A percentile compares a stretch with the other conserved stretches of the same genome.
Conservation (phyloP, 2,797 vertebrate species). For the Chelon labrosus region DNA sequence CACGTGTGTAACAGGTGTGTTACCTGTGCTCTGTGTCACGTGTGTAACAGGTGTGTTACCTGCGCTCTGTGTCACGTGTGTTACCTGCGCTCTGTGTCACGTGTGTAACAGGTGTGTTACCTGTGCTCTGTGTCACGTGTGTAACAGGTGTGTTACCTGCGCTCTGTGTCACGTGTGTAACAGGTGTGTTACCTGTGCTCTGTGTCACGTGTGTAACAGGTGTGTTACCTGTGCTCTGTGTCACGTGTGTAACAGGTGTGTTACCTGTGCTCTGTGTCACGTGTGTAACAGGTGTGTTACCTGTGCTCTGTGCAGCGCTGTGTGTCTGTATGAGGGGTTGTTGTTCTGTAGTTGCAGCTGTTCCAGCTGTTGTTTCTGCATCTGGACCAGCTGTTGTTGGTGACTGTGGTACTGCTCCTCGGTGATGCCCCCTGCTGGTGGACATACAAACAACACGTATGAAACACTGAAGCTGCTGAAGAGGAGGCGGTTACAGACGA, state of each 20-base stretch:
- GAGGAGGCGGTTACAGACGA: too few species aligned
- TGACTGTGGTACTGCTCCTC: constrained; percentile 94
- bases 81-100: too few species aligned
- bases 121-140: neutral
- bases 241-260: too few species aligned
- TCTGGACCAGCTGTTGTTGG: constrained; percentile 93
- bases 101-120: too few species aligned
- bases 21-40: too few species aligned
- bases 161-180: constrained; percentile 54
- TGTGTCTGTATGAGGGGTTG: constrained; percentile 76
- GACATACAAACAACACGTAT: constrained; percentile 40
- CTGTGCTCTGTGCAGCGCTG: constrained; percentile 82
- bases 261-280: too few species aligned
- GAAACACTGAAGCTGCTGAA: neutral
- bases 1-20: too few species aligned
- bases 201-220: too few species aligned
- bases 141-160: constrained; percentile 51
- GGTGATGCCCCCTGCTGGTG: constrained; percentile 88
- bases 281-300: constrained; percentile 67
- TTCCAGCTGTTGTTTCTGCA: constrained; percentile 92
- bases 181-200: constrained; percentile 47
- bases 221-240: too few species aligned
- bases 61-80: too few species aligned
- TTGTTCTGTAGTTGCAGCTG: constrained; percentile 87
- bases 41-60: too few species aligned